Evolutionary conservation across 2,888 invertebrate species (phyloP).

Genomic region (Ectemnius cavifrons): DNA sequence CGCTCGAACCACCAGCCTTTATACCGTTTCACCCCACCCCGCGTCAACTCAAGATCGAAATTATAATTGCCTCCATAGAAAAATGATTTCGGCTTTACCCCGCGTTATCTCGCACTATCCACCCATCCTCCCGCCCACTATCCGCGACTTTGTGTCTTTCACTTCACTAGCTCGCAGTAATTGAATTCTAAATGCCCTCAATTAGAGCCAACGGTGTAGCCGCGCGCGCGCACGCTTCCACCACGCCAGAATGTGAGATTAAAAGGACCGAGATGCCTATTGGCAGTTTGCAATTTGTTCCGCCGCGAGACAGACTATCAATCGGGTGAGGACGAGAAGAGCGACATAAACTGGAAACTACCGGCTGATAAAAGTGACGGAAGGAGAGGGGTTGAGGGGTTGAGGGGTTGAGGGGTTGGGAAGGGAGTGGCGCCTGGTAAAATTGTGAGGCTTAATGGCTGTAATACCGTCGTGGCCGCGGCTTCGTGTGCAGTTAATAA

Average conservation of each 20-base stretch:
- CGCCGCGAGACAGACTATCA: too few species aligned
- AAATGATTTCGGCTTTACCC: neutral
- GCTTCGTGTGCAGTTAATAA: slow-evolving; percentile 71
- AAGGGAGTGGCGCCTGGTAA: slow-evolving; percentile 38
- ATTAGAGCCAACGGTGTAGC: slow-evolving; percentile 64
- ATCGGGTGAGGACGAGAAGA: too few species aligned
- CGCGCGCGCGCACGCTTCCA: neutral
- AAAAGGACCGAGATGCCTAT: slow-evolving; percentile 30
- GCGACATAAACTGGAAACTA: too few species aligned
- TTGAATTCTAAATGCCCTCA: slow-evolving; percentile 74
- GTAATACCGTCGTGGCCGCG: slow-evolving; percentile 66
- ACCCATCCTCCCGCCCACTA: too few species aligned
- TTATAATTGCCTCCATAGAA: neutral
- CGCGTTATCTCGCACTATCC: neutral
- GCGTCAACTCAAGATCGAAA: slow-evolving; percentile 36
- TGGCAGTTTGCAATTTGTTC: too few species aligned
- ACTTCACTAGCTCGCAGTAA: slow-evolving; percentile 52
- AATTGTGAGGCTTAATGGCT: slow-evolving; percentile 67
- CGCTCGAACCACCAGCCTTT: slow-evolving; percentile 62
- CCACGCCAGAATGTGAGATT: slow-evolving; percentile 48
- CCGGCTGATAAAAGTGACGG: too few species aligned
- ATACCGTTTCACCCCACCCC: slow-evolving; percentile 56
- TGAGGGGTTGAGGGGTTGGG: too few species aligned
- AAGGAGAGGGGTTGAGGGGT: too few species aligned
- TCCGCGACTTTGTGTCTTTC: neutral